Evolutionary conservation across 2,113 vertebrate genomes (phyloP).

Genomic region (Emydocephalus ijimae): DNA sequence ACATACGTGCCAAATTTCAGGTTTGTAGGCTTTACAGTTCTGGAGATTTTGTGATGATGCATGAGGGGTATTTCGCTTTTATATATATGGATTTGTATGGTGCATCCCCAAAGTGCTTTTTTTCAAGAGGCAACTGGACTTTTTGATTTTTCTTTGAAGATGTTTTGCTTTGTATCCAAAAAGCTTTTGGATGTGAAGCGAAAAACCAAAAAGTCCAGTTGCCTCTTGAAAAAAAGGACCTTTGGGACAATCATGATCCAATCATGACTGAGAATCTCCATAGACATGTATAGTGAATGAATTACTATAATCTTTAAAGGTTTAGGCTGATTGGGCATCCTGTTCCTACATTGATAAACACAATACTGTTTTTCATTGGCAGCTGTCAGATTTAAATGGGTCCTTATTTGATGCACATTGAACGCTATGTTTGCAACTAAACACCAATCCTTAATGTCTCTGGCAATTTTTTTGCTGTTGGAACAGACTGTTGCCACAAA

Average conservation of each 20-base stretch:
- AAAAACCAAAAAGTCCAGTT: too few relatives aligned
- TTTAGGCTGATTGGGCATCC: neutral
- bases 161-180: too few relatives aligned
- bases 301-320: neutral
- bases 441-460: slow-evolving; percentile 1
- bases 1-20: too few relatives aligned
- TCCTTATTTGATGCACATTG: neutral
- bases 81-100: neutral
- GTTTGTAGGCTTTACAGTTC: too few relatives aligned
- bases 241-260: too few relatives aligned
- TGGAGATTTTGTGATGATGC: too few relatives aligned
- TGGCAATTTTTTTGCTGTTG: neutral
- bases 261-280: too few relatives aligned
- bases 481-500: neutral
- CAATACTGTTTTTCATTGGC: neutral
- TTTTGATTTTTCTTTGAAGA: too few relatives aligned
- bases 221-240: too few relatives aligned
- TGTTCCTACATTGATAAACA: neutral
- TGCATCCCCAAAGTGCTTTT: neutral
- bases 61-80: too few relatives aligned
- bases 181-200: too few relatives aligned
- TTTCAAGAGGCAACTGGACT: too few relatives aligned
- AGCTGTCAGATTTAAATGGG: neutral
- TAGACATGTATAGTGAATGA: neutral
- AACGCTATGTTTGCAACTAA: neutral